These are phyloP conservation scores for Melipona quadrifasciata DNA, from an alignment of 1,140 invertebrate species.

Conservation along the genomic window DNA sequence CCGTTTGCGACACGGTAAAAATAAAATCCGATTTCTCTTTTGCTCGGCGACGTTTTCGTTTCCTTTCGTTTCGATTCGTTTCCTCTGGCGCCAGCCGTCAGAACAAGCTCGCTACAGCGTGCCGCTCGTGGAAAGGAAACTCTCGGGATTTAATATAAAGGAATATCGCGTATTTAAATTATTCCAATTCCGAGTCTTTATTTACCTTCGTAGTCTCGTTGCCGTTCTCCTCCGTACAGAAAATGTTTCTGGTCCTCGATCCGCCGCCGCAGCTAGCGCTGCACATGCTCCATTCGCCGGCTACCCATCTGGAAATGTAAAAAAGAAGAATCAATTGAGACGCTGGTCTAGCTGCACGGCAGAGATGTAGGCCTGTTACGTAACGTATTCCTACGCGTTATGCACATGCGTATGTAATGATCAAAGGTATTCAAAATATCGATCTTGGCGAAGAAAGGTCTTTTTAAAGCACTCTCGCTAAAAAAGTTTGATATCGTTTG, in stretches of 20 bases:
- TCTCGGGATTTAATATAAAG: conserved; percentile 30
- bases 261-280: conserved; percentile 92
- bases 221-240: conserved; percentile 88
- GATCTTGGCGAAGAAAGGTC: no score
- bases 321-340: conserved; percentile 43
- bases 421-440: neutral
- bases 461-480: neutral
- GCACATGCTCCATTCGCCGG: conserved; percentile 93
- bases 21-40: conserved; percentile 21
- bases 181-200: conserved; percentile 9
- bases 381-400: neutral
- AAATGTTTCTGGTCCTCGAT: conserved; percentile 87
- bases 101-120: neutral
- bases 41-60: neutral
- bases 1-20: conserved; percentile 6
- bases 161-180: conserved; percentile 41
- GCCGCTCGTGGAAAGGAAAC: neutral
- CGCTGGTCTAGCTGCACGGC: neutral
- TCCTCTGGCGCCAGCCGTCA: neutral
- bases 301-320: conserved; percentile 89
- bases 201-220: conserved; percentile 87
- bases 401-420: neutral
- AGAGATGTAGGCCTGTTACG: neutral
- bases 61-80: neutral
- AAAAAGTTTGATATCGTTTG: no score